Conservation (phyloP, 2,888 invertebrate genomes). For the Ethmia dodecea region DNA sequence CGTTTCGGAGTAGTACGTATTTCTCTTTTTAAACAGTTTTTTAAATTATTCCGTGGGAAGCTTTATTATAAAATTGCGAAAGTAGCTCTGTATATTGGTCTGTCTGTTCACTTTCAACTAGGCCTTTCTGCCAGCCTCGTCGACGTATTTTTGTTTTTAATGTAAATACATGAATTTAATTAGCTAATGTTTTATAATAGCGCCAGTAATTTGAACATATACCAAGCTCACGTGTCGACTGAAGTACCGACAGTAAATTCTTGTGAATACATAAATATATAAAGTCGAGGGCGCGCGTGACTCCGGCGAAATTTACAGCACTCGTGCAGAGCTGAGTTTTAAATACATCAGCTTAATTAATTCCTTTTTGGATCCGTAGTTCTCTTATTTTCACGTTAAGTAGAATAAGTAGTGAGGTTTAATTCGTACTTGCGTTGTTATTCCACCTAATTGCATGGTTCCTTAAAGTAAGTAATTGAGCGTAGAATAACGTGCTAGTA, state of each 20-base stretch:
- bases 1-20: no score
- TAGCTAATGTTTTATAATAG: no score
- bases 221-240: constrained; percentile 24
- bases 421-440: constrained; percentile 10
- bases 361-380: constrained; percentile 44
- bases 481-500: no score
- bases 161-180: constrained; percentile 1
- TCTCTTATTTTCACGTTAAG: constrained; percentile 32
- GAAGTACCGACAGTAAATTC: constrained; percentile 34
- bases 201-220: no score
- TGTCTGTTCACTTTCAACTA: not conserved
- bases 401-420: constrained; percentile 8
- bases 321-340: constrained; percentile 46
- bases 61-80: no score
- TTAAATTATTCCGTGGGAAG: no score
- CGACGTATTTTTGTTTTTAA: not conserved
- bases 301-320: constrained; percentile 47
- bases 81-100: no score
- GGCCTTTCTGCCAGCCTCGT: not conserved
- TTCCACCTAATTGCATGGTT: constrained; percentile 7
- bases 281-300: constrained; percentile 30
- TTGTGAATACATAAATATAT: constrained; percentile 38
- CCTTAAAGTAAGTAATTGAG: no score
- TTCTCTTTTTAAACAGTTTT: no score
- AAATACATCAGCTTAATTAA: constrained; percentile 54